Evolutionary conservation across 2,113 vertebrate genomes (phyloP).

Genomic region (Leucopternis melanops): DNA sequence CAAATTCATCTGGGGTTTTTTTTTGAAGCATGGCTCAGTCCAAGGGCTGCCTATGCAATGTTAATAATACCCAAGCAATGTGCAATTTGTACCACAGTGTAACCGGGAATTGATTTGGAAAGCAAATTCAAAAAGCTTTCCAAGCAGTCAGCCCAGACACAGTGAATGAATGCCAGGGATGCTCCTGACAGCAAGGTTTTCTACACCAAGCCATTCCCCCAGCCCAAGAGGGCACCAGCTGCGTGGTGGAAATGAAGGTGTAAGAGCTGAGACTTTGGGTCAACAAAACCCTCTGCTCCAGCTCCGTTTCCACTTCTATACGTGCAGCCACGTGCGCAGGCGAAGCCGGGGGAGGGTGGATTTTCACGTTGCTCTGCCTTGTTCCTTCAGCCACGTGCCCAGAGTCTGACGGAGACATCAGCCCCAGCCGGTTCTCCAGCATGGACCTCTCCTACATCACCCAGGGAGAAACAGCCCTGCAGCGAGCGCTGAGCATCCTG

Average conservation of each 20-base stretch:
- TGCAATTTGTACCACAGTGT: not conserved
- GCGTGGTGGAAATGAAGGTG: fast-evolving
- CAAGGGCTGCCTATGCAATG: not conserved
- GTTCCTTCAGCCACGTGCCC: not conserved
- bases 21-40: not conserved
- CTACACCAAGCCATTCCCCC: not conserved
- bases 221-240: not conserved
- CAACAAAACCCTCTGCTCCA: not conserved
- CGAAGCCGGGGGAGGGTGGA: not conserved
- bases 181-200: not conserved
- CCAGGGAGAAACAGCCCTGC: conserved; percentile 69
- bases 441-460: conserved; percentile 48
- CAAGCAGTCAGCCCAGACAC: not conserved
- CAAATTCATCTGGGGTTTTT: not conserved
- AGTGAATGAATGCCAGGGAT: no score
- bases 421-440: not conserved
- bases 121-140: not conserved
- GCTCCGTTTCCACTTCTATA: not conserved
- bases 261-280: not conserved
- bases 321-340: fast-evolving
- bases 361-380: not conserved
- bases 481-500: conserved; percentile 66
- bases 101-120: not conserved
- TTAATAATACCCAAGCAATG: not conserved
- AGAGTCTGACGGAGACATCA: not conserved